Base-by-base conservation (phyloP, 1,140 invertebrate species). In the Drosophila suzukii region DNA sequence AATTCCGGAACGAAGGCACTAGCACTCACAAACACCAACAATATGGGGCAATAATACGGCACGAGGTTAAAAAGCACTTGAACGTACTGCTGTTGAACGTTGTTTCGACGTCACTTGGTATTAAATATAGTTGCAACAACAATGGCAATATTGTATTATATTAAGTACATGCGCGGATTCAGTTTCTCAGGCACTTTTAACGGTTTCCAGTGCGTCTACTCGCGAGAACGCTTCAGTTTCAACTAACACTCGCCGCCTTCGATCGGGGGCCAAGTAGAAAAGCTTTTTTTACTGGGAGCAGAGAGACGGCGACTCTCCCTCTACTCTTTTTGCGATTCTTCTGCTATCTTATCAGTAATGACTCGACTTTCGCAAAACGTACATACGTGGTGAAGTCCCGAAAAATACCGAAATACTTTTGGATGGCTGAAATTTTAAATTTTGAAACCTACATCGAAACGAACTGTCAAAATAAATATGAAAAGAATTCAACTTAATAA, bases 181-280 rank as follows among this genome's bases (percentile, higher is more conserved):
- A 51, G 57, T 17, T 34, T 34, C 32, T 34, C 32, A 34, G 32
- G 7, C 43, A 51, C 38, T 34, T 46, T 76, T 76, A 88, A 82
- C 75, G 53, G 66, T 66, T 62, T 63, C 41, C 41, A 43, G 24
- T 15, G 43, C 78, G 53, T 63, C 79, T 61, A 75, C 74, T 79
- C 66, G 46, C 61, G 50, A 59, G 51, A 54, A 72, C 76, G 62
- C 17, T 72, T 82, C 47, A 67, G 53, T 56, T 61, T 54, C 55
- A 38, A 85, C 75, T 56, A 41, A 49, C 59, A 72, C 65, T 75
- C 68, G 57, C 38, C 58, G 58, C 70, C 77, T 66, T 75, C 32
- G 47, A 30, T 70, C 51, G 36, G 36, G n/a, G 65, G 17, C 51
- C 41, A 57, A 32, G 27, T 73, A 7, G 6, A 4, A 75, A 73